phyloP scores from a whole-genome alignment of 2,888 invertebrate species.

The Ferrisia virgata region DNA sequence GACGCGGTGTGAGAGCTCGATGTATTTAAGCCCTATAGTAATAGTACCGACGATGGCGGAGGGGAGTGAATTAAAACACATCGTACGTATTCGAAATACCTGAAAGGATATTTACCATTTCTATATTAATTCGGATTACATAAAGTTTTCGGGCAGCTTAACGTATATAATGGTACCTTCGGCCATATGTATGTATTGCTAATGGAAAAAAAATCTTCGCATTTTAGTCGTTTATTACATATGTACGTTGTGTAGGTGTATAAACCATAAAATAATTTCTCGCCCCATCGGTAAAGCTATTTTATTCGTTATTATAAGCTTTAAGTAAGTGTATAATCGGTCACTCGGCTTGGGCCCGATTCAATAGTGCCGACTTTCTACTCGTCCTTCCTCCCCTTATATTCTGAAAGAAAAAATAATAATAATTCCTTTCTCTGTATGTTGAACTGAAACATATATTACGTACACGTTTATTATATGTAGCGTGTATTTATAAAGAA shows the following conservation, averaged over 20 bases:
- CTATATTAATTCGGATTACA: constrained; percentile 1
- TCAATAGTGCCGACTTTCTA: no score
- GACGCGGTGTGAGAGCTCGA: neutral
- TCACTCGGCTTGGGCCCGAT: neutral
- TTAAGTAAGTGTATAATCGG: neutral
- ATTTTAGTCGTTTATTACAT: neutral
- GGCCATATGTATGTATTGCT: neutral
- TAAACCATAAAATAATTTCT: neutral
- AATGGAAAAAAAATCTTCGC: neutral
- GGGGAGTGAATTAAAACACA: constrained; percentile 7
- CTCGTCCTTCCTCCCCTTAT: neutral
- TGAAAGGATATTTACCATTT: constrained; percentile 14
- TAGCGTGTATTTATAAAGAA: no score
- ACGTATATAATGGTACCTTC: neutral
- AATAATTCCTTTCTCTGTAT: no score
- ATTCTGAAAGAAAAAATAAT: no score
- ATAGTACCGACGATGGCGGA: no score
- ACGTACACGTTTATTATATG: no score
- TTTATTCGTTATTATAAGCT: neutral
- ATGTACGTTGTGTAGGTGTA: no score
- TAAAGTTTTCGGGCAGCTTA: neutral
- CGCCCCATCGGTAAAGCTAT: neutral
- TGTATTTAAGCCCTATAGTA: neutral
- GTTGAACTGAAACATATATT: neutral
- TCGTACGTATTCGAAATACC: constrained; percentile 3